Evolutionary conservation across 2,113 vertebrate genomes (phyloP), one percentile per base, ranked within the genome.

Genomic region (Microcebus murinus): DNA sequence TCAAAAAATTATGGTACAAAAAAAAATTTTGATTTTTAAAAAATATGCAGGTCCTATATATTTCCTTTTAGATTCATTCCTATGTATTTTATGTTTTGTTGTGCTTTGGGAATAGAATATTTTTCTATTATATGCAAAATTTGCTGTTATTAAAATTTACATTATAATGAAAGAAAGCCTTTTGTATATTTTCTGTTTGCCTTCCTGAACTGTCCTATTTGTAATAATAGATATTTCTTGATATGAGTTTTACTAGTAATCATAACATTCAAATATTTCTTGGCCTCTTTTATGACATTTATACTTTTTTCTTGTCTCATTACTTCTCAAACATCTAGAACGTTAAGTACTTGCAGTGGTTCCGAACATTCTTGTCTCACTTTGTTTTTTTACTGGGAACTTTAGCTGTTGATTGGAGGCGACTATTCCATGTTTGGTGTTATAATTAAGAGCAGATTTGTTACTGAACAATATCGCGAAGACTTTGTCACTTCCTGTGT

Each of bases 381-480:
- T 91, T 80, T 31, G 42, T 27, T 42, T 90, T 90, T 96, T 89
- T 76, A 65, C 39, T 81, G 39, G 52, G 63, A 95, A 76, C 73
- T 70, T 20, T 95, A 81, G 42, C 63, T 59, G 8, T 70, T 94
- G 36, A 80, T 23, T 90, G 50, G 80, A 74, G 15, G 70, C 63
- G 55, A 86, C 7, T 25, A 65, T 57, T 55, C 50, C 34, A 48
- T 48, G n/a, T 84, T 63, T 67, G n/a, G 65, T 68, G 36, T 68
- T 42, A 63, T 84, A 94, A 96, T n/a, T 81, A 77, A 74, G 79
- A 96, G n/a, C 87, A 96, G 70, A 92, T 84, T 97, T 70, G 90
- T 74, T 59, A 18, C 29, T 59, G 70, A 90, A 65, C 31, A 84
- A 87, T 95, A 81, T 76, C 84, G 63, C 14, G 3, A 93, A 79